Base-by-base conservation (phyloP, 2,888 invertebrate genomes). In the Noctua janthe region DNA sequence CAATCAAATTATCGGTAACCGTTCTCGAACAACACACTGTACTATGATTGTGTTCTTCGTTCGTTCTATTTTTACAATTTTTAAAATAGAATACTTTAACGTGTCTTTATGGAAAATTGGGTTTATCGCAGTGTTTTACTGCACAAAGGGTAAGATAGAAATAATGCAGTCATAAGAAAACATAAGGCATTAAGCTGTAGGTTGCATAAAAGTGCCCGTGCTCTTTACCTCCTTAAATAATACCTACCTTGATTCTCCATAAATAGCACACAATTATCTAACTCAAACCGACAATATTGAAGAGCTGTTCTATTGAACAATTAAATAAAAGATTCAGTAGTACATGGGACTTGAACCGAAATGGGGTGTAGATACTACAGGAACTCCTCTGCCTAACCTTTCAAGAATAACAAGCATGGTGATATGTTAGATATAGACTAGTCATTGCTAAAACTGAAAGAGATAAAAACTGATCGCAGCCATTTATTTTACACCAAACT, bases 401-500 rank as follows among this genome's bases (percentile, higher is more conserved):
- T 47, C n/a, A 47, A 5, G 8, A 0, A n/a, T 39, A 39, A 20
- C 4, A 66, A 66, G 20, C 66, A 8, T 69, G 15, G 0, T 47
- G 7, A 47, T n/a, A 15, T n/a, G 7, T n/a, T 43, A 67, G 13
- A 47, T 15, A 69, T 47, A 0, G 23, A 47, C n/a, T 76, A 70
- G 0, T 29, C 4, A 47, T 39, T 29, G 8, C 20, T 20, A 7
- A 47, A 59, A 62, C 59, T 39, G 23, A n/a, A 67, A 54, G 23
- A 39, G 8, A 84, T 62, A 73, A 80, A 78, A 73, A 64, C 43
- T 35, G 15, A 71, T 71, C 78, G 4, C 29, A 35, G 13, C 15
- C 43, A 66, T 80, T 73, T 70, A 69, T 71, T 74, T 76, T 23
- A 49, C 71, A 74, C 71, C 43, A 51, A 84, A 35, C 59, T 59